Evolutionary conservation across 2,797 vertebrate species (phyloP), one percentile per base, ranked within the genome.

Genomic region (Chanos chanos): DNA sequence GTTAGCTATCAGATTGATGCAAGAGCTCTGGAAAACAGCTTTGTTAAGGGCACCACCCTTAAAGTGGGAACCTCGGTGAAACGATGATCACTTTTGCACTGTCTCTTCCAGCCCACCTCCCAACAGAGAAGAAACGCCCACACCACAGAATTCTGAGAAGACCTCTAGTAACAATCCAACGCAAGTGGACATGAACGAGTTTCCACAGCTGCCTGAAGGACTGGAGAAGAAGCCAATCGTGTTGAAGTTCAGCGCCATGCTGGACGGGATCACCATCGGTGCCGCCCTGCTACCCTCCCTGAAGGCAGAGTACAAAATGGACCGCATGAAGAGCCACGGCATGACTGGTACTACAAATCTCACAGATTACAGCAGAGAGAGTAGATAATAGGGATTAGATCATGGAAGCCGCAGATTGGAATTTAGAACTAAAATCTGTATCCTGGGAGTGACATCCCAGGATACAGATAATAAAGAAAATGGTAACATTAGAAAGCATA

Each of bases 291-390:
- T 99, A 73, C 97, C 97, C 1, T 99, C 97, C 0, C 90, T 99
- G 1, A 98, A 96, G 80, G 97, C 97, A 0, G 97, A 99, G 55
- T 99, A 99, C 72, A 99, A 99, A 76, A 98, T 98, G 96, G 97
- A 95, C 47, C 90, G 93, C 44, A 94, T 99, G 95, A 93, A 95
- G 80, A 99, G 97, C 75, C 97, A 99, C 0, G 97, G 97, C 51
- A 96, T 99, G 96, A 99, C 97, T 10, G 72, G 66, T 72, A 70
- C 10, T 12, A 30, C 8, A 6, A 39, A 15, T 37, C 34, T 18
- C 41, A 9, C 3, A n/a, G n/a, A n/a, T n/a, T n/a, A n/a, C n/a
- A n/a, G n/a, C n/a, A n/a, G n/a, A n/a, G n/a, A n/a, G n/a, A n/a
- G 22, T 12, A 39, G 28, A 4, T 15, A 4, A 7, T 48, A 16